Evolutionary conservation across 2,888 invertebrate species (phyloP), one percentile per base, ranked within the genome.

Genomic region (Parascotia fuliginaria): DNA sequence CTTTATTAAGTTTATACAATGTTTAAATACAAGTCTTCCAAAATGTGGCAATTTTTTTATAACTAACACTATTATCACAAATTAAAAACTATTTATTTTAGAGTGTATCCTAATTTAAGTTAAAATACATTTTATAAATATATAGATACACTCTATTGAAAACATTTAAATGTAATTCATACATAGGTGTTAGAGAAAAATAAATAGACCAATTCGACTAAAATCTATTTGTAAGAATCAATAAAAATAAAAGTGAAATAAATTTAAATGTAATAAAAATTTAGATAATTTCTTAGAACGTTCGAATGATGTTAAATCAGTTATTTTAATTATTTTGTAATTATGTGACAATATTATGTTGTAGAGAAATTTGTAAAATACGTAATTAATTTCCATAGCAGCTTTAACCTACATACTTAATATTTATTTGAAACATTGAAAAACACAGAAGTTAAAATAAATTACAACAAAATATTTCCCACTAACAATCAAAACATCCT

Each of bases 171-270:
- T 34, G 38, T 65, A 62, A 42, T 40, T 41, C 28, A 44, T 46
- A 36, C 45, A 27, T 66, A 60, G 50, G 33, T 40, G 40, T 55
- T 60, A 62, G 59, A 52, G 15, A 57, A 48, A 38, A 62, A 58
- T 46, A 48, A 67, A 64, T 69, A 69, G 68, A 69, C 68, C 68
- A 69, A 69, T 65, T 69, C 54, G 70, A 60, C 53, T 69, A 60
- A 66, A 63, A 37, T 33, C 39, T 66, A 66, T 42, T 53, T 53
- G 31, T 68, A 62, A 61, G 56, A 55, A 65, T 50, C 42, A 64
- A 46, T 39, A 29, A 45, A 50, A 2, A 34, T 41, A 12, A 52
- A 42, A 47, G 45, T 46, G 9, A 48, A 40, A 42, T 42, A 39
- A 46, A 37, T 37, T 15, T 38, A 34, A 66, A 33, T 65, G 49